A percentile compares a stretch with the other conserved stretches of the same genome.
Evolutionary conservation across 2,888 invertebrate species (phyloP).

Genomic region (Helobdella robusta): DNA sequence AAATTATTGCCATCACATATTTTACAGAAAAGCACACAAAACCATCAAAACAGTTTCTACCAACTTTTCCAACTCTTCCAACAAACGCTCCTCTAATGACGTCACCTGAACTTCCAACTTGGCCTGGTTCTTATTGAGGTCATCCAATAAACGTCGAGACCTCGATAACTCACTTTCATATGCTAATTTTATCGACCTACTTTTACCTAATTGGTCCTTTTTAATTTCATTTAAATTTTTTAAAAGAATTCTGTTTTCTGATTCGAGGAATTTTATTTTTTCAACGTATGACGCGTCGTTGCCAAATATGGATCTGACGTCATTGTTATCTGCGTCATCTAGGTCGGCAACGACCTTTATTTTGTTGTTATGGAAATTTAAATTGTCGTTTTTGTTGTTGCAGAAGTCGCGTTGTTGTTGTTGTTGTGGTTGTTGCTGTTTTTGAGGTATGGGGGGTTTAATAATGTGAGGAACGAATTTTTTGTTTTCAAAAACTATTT

Average conservation of each 20-base stretch:
- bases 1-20: too few relatives aligned
- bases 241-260: constrained; percentile 5
- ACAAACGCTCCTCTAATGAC: constrained; percentile 50
- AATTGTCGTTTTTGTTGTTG: neutral
- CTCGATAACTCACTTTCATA: constrained; percentile 52
- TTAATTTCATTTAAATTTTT: neutral
- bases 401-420: neutral
- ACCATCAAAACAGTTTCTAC: too few relatives aligned
- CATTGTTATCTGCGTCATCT: too few relatives aligned
- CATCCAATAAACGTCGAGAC: constrained; percentile 51
- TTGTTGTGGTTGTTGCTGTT: neutral
- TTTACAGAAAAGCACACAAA: too few relatives aligned
- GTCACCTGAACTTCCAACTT: constrained; percentile 51
- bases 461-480: too few relatives aligned
- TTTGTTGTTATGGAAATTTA: neutral
- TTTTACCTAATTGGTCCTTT: neutral
- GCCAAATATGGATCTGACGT: neutral
- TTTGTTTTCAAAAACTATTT: too few relatives aligned
- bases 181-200: constrained; percentile 45
- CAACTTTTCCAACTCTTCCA: constrained; percentile 41
- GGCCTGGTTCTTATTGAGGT: constrained; percentile 51
- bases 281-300: neutral
- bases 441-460: too few relatives aligned
- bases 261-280: constrained; percentile 18
- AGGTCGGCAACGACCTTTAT: too few relatives aligned